Conservation (phyloP, 2,113 vertebrate genomes). For the Tachysurus fulvidraco region DNA sequence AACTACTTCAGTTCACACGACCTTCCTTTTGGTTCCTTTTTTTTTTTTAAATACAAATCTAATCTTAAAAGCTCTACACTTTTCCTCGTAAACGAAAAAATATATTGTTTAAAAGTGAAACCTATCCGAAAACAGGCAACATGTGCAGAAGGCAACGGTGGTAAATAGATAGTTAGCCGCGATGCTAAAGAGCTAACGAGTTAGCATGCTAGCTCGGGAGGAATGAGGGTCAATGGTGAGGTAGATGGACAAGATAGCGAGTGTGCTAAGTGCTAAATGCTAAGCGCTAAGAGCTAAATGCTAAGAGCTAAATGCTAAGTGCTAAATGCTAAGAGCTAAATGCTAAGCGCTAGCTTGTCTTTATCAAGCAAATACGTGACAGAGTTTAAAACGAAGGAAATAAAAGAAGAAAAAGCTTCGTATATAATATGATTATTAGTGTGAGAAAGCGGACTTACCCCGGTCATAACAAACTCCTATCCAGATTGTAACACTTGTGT, state of each 20-base stretch:
- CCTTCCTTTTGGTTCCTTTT: too few species aligned
- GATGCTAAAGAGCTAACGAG: background rate
- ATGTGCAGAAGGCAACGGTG: background rate
- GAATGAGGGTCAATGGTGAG: background rate
- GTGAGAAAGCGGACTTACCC: constrained; percentile 10
- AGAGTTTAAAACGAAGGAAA: background rate
- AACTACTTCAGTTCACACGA: background rate
- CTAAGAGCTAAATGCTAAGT: background rate
- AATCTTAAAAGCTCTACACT: background rate
- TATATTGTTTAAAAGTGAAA: background rate
- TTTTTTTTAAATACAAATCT: background rate
- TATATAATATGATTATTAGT: background rate
- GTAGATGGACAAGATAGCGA: background rate
- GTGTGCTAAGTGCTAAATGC: background rate
- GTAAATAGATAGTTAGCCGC: background rate
- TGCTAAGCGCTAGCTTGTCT: background rate
- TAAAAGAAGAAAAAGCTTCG: background rate
- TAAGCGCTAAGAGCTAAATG: background rate
- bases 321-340: background rate
- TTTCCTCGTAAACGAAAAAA: background rate
- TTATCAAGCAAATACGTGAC: background rate
- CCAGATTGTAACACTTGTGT: constrained; percentile 50
- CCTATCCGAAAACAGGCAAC: background rate
- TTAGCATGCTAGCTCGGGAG: constrained; percentile 2
- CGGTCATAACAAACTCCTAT: constrained; percentile 49